These are phyloP conservation scores for Venustoraphidia nigricollis DNA, from an alignment of 2,888 invertebrate genomes.

Conservation along the genomic window DNA sequence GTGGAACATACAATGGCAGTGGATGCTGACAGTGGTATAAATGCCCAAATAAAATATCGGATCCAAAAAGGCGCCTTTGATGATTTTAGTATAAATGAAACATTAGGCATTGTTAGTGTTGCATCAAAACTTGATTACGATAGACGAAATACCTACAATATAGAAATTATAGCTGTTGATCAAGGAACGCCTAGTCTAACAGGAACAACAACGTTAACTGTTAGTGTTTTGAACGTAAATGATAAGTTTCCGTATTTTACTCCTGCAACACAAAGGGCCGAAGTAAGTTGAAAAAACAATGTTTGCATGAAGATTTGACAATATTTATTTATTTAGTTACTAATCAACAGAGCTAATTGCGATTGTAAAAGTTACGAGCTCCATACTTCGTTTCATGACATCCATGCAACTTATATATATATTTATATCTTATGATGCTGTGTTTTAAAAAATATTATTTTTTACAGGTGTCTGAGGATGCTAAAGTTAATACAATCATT, in stretches of 20 bases:
- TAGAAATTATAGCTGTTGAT: slow-evolving; percentile 71
- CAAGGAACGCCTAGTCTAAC: slow-evolving; percentile 65
- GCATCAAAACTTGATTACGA: slow-evolving; percentile 72
- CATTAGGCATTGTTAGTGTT: slow-evolving; percentile 59
- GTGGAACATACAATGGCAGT: slow-evolving; percentile 61
- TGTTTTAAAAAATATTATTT: not conserved
- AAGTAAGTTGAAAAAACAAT: slow-evolving; percentile 30
- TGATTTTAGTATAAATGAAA: slow-evolving; percentile 66
- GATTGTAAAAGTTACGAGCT: no score
- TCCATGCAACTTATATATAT: no score
- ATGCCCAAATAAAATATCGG: slow-evolving; percentile 65
- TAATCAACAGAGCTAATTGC: no score
- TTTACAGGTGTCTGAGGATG: slow-evolving; percentile 57
- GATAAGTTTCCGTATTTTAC: slow-evolving; percentile 75
- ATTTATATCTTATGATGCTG: no score
- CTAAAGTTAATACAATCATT: slow-evolving; percentile 51
- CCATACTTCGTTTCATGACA: no score
- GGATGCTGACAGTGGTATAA: slow-evolving; percentile 75
- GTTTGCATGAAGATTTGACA: slow-evolving; percentile 1
- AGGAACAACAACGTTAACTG: slow-evolving; percentile 63
- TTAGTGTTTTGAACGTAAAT: slow-evolving; percentile 72
- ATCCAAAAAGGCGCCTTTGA: slow-evolving; percentile 76
- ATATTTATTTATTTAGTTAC: slow-evolving; percentile 2
- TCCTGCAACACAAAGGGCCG: slow-evolving; percentile 61
- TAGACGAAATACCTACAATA: slow-evolving; percentile 58